Base-by-base conservation (phyloP, 2,797 vertebrate genomes). In the Galagoides demidoff region DNA sequence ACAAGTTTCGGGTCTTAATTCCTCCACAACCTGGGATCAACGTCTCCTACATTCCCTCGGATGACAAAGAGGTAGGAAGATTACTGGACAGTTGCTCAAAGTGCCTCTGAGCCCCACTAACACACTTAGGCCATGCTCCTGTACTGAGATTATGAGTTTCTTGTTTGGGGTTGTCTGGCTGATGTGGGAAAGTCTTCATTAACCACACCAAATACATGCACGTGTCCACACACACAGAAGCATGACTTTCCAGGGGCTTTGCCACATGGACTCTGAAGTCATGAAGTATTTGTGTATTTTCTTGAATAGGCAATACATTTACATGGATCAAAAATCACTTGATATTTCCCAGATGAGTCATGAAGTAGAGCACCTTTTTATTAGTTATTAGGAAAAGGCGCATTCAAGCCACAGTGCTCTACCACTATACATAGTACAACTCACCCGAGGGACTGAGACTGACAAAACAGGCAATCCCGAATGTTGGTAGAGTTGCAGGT, bases 1-100 rank as follows among this genome's bases (percentile, higher is more conserved):
- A 97, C 64, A 66, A 52, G 29, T 97, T 97, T 61, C n/a, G 7
- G 23, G 23, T 78, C 63, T 91, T 98, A 57, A 98, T 97, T 82
- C 96, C 92, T 96, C 92, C 88, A 78, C 34, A 6, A 0, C 7
- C 49, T 55, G 90, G 59, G 74, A 8, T 14, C 57, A 39, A 2
- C 64, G 16, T 23, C 2, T 39, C 84, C 17, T 0, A 37, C 45
- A 14, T 39, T 37, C 59, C 27, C 27, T 23, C 3, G 85, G 4
- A 64, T 27, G 82, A 95, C 11, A 76, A 90, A 29, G 73, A 96
- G 97, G 97, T 98, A 97, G 95, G 87, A 79, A 43, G 49, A 10
- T 17, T 34, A 13, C 25, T 57, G n/a, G 76, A 43, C 6, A 39
- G 13, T 70, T 55, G 49, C 63, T 86, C 31, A 25, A 86, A 74